Evolutionary conservation across 2,797 vertebrate species (phyloP).

Genomic region (Lagorchestes hirsutus): DNA sequence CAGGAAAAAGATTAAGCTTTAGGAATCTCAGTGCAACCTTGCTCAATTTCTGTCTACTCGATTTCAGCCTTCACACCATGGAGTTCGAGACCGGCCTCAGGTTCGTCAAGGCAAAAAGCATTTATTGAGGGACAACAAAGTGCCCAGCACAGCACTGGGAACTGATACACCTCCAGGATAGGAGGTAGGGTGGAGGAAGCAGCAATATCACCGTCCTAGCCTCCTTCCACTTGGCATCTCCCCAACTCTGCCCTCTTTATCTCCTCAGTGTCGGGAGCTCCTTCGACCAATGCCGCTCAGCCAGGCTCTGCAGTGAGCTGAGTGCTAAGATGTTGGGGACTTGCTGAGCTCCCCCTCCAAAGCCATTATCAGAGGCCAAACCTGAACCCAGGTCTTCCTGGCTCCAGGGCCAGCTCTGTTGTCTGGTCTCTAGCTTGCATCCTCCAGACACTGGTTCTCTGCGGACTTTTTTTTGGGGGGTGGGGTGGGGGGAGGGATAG

Average conservation of each 20-base stretch:
- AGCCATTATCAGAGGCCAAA: background rate
- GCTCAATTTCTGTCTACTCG: background rate
- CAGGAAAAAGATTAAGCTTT: slow-evolving; percentile 2
- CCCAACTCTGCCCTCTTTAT: background rate
- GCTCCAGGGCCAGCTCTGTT: background rate
- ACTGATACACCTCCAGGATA: background rate
- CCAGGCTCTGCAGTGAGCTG: background rate
- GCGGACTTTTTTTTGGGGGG: too few species aligned
- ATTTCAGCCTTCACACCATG: background rate
- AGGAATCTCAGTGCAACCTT: background rate
- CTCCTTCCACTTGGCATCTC: background rate
- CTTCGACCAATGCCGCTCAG: too few species aligned
- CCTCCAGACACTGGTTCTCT: background rate
- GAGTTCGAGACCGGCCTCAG: background rate
- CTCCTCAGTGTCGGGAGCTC: too few species aligned
- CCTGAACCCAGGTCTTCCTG: too few species aligned
- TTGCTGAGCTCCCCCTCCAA: background rate
- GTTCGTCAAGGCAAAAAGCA: background rate
- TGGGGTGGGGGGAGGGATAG: background rate
- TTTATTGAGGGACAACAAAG: background rate
- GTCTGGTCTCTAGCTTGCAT: background rate
- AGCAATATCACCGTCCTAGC: too few species aligned
- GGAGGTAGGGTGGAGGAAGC: too few species aligned
- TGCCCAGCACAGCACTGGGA: too few species aligned
- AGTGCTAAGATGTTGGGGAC: background rate